Conservation (phyloP, 2,888 invertebrate species). For the Aspidapion aeneum region DNA sequence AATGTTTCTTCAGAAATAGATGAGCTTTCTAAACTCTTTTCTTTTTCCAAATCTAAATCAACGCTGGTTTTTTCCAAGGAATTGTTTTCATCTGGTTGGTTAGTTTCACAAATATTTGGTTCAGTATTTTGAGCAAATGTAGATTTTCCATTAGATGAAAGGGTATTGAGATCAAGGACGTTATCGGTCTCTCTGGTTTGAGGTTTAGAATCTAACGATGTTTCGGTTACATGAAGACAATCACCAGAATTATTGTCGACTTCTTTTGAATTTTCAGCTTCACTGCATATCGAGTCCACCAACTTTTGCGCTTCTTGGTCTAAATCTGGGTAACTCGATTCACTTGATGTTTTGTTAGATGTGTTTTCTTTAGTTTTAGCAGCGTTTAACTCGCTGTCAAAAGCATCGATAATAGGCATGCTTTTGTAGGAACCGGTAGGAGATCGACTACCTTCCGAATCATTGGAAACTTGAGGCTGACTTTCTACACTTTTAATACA, state of each 20-base stretch:
- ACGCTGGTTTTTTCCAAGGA: not conserved
- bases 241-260: not conserved
- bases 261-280: not conserved
- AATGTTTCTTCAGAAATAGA: not conserved
- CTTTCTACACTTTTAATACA: not conserved
- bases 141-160: not conserved
- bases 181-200: not conserved
- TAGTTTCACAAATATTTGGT: not conserved
- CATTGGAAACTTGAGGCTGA: not conserved
- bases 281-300: not conserved
- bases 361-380: constrained; percentile 8
- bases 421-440: constrained; percentile 23
- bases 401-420: constrained; percentile 29
- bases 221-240: not conserved
- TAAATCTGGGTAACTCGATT: not conserved
- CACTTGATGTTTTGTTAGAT: not conserved
- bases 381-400: constrained; percentile 6
- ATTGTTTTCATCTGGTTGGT: not conserved
- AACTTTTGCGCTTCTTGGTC: not conserved
- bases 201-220: not conserved
- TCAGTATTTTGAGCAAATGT: not conserved
- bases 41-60: not conserved
- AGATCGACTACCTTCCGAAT: constrained; percentile 16
- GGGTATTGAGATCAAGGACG: not conserved
- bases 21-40: not conserved